Evolutionary conservation across 2,797 vertebrate genomes (phyloP).

Genomic region (Sebastes melanostomus): DNA sequence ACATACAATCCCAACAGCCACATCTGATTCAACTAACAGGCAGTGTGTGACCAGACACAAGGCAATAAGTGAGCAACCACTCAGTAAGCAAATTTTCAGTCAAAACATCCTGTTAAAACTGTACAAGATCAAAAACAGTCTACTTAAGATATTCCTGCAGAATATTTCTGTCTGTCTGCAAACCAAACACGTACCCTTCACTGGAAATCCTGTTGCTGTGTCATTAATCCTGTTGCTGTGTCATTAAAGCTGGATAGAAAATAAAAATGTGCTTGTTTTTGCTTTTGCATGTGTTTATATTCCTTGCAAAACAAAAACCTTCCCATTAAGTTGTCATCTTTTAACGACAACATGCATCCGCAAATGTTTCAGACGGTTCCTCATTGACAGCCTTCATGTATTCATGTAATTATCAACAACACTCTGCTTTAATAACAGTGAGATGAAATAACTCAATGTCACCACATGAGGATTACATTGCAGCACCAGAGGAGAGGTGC

Average conservation of each 20-base stretch:
- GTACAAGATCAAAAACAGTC: constrained; percentile 2
- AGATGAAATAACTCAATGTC: not conserved
- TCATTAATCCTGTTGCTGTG: not conserved
- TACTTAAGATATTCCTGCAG: not conserved
- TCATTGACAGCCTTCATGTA: not conserved
- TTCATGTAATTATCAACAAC: not conserved
- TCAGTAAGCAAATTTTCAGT: not conserved
- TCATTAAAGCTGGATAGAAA: constrained; percentile 15
- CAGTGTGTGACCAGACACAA: constrained; percentile 8
- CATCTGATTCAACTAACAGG: constrained; percentile 11
- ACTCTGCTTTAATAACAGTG: not conserved
- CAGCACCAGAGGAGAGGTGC: not conserved
- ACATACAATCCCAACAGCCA: constrained; percentile 40
- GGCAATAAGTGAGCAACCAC: constrained; percentile 1
- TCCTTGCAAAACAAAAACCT: constrained; percentile 3
- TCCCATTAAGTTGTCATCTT: not conserved
- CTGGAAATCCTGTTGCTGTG: not conserved
- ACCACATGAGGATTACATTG: not conserved
- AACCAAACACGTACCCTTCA: not conserved
- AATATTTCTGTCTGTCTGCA: not conserved
- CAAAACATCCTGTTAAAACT: not conserved
- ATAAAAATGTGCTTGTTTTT: not conserved
- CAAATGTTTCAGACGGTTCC: not conserved
- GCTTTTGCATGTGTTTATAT: not conserved
- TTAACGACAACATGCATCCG: not conserved